phyloP scores from a whole-genome alignment of 2,888 invertebrate species.

The Nomada hirtipes region DNA sequence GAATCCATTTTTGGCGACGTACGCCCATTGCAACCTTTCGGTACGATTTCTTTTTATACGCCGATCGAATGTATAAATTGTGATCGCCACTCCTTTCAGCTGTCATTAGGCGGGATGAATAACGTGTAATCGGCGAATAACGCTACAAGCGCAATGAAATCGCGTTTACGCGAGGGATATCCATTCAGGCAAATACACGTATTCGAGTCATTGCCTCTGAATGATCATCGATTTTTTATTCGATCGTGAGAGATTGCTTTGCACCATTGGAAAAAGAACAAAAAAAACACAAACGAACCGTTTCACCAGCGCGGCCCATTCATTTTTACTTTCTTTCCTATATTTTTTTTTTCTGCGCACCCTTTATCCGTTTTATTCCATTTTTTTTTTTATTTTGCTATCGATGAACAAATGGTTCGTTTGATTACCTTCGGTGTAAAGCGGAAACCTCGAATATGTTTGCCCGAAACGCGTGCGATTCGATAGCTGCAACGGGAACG shows the following conservation, averaged over 20 bases:
- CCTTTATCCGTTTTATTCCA: neutral
- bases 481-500: no score
- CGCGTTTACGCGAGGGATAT: conserved; percentile 14
- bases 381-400: conserved; percentile 1
- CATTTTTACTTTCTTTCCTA: neutral
- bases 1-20: neutral
- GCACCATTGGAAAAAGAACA: neutral
- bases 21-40: neutral
- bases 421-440: conserved; percentile 5
- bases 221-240: conserved; percentile 26
- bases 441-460: neutral
- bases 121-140: conserved; percentile 17
- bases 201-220: conserved; percentile 13
- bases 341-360: neutral
- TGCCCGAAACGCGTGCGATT: no score
- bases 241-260: conserved; percentile 23
- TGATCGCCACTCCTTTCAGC: conserved; percentile 15
- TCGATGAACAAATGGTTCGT: conserved; percentile 23
- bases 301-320: neutral
- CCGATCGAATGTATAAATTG: neutral
- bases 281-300: neutral
- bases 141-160: conserved; percentile 28
- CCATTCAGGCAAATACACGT: conserved; percentile 7
- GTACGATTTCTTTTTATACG: neutral
- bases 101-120: conserved; percentile 30